Evolutionary conservation across 2,888 invertebrate genomes (phyloP), one percentile per base, ranked within the genome.

Genomic region (Gisinianus flammeolus): DNA sequence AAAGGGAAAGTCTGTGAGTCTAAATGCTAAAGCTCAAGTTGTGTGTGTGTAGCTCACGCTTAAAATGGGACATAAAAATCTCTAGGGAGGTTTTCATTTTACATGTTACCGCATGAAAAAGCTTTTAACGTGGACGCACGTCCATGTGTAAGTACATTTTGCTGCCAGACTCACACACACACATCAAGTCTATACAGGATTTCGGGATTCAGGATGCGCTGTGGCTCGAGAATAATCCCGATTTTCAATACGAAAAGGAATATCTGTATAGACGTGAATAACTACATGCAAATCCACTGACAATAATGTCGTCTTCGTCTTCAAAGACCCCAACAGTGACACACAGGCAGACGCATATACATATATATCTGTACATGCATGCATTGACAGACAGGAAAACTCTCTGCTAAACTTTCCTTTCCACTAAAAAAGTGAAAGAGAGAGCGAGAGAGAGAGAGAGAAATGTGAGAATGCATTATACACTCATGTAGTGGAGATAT

Each of bases 21-120:
- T 35, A 35, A 2, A 19, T 44, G 44, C 19, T 12, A 6, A 6
- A 62, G 28, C 24, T 26, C 5, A 26, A 19, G 62, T 62, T 12
- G 28, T 62, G 24, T 12, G 16, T 2, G 62, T 62, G 5, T 62
- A 3, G 10, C 24, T 26, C 12, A 3, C 8, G 8, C n/a, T 58
- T 22, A n/a, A n/a, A 62, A 3, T 4, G 4, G 2, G 62, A 26
- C 10, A 62, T 12, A 28, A 26, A 28, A 26, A 62, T 44, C 44
- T 44, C 44, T 24, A 62, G 62, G 26, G 62, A 62, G 28, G 28
- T 26, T 26, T 67, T 64, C 62, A 64, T 64, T 64, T 64, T 64
- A 64, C 33, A 67, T 35, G 19, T 67, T 67, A 67, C 19, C 67
- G 22, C 35, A 33, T 35, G 67, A 67, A 24, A 64, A 64, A 35